Evolutionary conservation across 2,797 vertebrate species (phyloP), one percentile per base, ranked within the genome.

Genomic region (Poecile montanus): DNA sequence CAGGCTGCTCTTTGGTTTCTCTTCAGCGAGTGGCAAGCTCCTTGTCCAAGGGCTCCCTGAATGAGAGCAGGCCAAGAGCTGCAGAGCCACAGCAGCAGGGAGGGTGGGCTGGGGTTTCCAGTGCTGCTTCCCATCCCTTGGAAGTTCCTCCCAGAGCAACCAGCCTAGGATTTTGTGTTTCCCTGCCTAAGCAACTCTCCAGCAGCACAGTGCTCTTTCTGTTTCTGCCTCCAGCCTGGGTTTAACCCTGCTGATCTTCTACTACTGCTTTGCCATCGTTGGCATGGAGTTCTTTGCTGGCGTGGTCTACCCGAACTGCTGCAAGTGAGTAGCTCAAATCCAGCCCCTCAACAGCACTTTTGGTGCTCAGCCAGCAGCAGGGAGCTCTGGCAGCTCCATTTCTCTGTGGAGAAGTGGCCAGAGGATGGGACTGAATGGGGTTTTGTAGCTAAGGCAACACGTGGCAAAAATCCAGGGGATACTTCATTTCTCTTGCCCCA

Each of bases 281-380:
- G 99, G 99, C 91, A 99, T 99, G 99, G 99, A 99, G 96, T 99
- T 99, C 97, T 99, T 99, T 53, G 99, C 98, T 26, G 99, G 98
- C 5, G 98, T 98, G 45, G 97, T 99, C 91, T 99, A 98, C 96
- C 99, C 98, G 0, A 99, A 99, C 98, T 99, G 99, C 97, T 99
- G 99, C 99, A 99, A 98, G 99, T 99, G 97, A 98, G 99, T 98
- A 47, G 25, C 11, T 11, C 14, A 65, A 13, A 51, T 19, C 34
- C 60, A 25, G 16, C 47, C 45, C n/a, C 56, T 56, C 85, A 36
- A 16, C 34, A 61, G 51, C 19, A 45, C 34, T 50, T 32, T 11
- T 91, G 80, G 80, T 67, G 77, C 76, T 17, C 34, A 80, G 89
- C 53, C 83, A 85, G 77, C 13, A 93, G 77, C 50, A 45, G 48